Conservation (phyloP, 2,113 vertebrate species). For the Leptobrachium ailaonicum region DNA sequence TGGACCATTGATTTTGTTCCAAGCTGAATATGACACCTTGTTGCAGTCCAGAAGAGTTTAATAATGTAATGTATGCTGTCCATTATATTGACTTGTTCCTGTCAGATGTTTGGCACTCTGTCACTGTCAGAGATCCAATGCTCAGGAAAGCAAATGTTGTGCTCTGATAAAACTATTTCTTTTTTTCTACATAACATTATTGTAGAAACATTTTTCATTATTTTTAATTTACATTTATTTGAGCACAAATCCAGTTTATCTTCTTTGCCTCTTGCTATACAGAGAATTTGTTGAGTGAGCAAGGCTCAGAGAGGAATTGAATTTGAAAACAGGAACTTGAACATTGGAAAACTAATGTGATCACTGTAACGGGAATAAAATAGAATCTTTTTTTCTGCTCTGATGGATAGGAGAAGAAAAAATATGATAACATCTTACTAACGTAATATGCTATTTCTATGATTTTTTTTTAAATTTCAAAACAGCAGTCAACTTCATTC, state of each 20-base stretch:
- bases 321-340: constrained; percentile 41
- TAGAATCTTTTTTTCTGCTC: constrained; percentile 38
- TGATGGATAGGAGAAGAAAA: constrained; percentile 18
- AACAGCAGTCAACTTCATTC: neutral
- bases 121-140: too few relatives aligned
- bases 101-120: too few relatives aligned
- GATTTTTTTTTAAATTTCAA: constrained; percentile 11
- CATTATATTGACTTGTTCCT: too few relatives aligned
- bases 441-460: constrained; percentile 4
- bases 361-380: constrained; percentile 34
- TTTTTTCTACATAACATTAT: neutral
- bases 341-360: constrained; percentile 32
- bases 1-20: too few relatives aligned
- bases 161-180: neutral
- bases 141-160: neutral
- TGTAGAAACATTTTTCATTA: constrained; percentile 16
- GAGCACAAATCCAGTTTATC: constrained; percentile 19
- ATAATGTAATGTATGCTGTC: too few relatives aligned
- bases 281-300: constrained; percentile 18
- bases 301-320: constrained; percentile 32
- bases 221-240: constrained; percentile 28
- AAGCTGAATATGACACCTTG: too few relatives aligned
- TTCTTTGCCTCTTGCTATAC: neutral
- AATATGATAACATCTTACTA: constrained; percentile 27
- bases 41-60: too few relatives aligned